These are phyloP conservation scores for Iphiclides podalirius DNA, from an alignment of 2,888 invertebrate species.

Conservation along the genomic window DNA sequence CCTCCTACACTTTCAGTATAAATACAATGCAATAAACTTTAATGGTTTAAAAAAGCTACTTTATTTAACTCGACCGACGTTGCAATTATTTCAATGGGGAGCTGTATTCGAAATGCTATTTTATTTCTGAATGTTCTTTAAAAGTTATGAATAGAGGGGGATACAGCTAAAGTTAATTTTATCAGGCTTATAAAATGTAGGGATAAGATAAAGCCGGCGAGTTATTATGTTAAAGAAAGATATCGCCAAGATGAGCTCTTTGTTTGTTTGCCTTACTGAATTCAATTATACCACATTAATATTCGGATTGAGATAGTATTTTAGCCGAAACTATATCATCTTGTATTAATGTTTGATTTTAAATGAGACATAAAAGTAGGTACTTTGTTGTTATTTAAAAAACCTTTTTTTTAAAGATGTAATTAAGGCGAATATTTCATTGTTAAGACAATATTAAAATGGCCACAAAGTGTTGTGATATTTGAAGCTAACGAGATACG, in stretches of 20 bases:
- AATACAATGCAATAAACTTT: slow-evolving; percentile 5
- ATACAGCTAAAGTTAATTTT: slow-evolving; percentile 35
- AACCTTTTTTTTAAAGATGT: too few relatives aligned
- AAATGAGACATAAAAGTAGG: neutral
- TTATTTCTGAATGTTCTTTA: slow-evolving; percentile 12
- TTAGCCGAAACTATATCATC: neutral
- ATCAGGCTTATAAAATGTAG: slow-evolving; percentile 40
- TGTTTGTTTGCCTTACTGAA: slow-evolving; percentile 9
- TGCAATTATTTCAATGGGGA: slow-evolving; percentile 16
- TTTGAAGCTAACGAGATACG: too few relatives aligned
- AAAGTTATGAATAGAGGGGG: slow-evolving; percentile 6
- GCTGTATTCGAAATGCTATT: slow-evolving; percentile 12
- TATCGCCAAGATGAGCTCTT: slow-evolving; percentile 30
- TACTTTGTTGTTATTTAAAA: too few relatives aligned
- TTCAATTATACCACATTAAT: slow-evolving; percentile 2
- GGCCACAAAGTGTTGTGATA: too few relatives aligned
- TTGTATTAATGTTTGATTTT: neutral
- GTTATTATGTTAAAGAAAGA: slow-evolving; percentile 40
- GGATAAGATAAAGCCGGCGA: slow-evolving; percentile 45
- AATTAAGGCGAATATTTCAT: too few relatives aligned
- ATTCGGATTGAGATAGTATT: slow-evolving; percentile 2
- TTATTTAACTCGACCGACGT: slow-evolving; percentile 12
- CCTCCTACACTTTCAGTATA: slow-evolving; percentile 1
- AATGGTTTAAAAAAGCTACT: slow-evolving; percentile 2
- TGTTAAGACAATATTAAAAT: too few relatives aligned